Evolutionary conservation across 2,888 invertebrate species (phyloP), one percentile per base, ranked within the genome.

Genomic region (Tenthredo distinguenda): DNA sequence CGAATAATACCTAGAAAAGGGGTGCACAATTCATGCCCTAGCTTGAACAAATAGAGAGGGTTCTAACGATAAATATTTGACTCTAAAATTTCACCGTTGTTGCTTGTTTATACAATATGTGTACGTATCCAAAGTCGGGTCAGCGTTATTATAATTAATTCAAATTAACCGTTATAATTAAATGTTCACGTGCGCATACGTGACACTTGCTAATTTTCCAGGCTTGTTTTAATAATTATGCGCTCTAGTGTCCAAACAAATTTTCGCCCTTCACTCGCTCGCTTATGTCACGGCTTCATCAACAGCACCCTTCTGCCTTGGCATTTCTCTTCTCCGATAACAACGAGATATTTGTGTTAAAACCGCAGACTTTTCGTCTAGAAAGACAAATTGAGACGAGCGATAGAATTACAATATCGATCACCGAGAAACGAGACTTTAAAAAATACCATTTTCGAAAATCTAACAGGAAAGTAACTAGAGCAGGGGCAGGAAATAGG

Each of bases 131-230:
- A 40, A 81, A 50, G 40, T 34, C 81, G 37, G 58, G 31, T 55
- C 77, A 50, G 21, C n/a, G 40, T 37, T 37, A 26, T 40, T 26
- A 37, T 58, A 12, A 58, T 58, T 40, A 26, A n/a, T 81, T 81
- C 62, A 40, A 81, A 81, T 81, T 81, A 81, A 81, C 81, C 40
- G 62, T 62, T n/a, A 81, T 81, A 40, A 81, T 81, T 58, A 40
- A 81, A 81, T 81, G 81, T 40, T 21, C 21, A 40, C 37, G 40
- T 37, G 40, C 58, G 62, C 81, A 81, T 40, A 81, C 62, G 81
- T 81, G 62, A 81, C 81, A 40, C 62, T 34, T 62, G 81, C 81
- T 81, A 62, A 81, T 81, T 81, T 81, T 81, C 81, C 37, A 31
- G 37, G 58, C 58, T 58, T 81, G 58, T 81, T 62, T 81, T 58